Base-by-base conservation (phyloP, 2,797 vertebrate species). In the Falco rusticolus region DNA sequence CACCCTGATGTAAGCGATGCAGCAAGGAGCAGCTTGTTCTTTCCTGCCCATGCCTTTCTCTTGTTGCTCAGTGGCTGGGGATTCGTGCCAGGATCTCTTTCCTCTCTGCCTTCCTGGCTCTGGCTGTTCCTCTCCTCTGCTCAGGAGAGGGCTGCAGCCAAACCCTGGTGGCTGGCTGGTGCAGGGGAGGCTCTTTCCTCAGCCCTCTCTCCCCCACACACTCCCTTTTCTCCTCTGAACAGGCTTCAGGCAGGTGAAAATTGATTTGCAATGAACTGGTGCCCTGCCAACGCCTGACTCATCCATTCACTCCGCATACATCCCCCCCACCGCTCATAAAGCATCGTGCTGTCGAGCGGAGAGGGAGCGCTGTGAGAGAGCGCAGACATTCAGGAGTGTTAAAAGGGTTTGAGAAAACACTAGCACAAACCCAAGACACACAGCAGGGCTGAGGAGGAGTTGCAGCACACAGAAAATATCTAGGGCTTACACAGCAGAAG, bases 221-320 rank as follows among this genome's bases (percentile, higher is more conserved):
- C 69, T 87, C 80, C n/a, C 48, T 39, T 4, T 51, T 54, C 93
- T 77, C 87, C 84, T 88, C 77, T 5, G 8, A 61, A 11, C 50
- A 16, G 72, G 66, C 89, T 93, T 43, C 85, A 66, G 91, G 66
- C 94, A 95, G 95, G 94, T 95, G 93, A 94, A 53, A 96, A 96
- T 91, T 92, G 93, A 90, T 94, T 95, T 89, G 88, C 90, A 50
- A 53, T 47, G 89, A 96, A 65, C 69, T 34, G 63, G 66, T 96
- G 96, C 88, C 91, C 95, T 94, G 91, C 90, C 94, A 94, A 34
- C 0, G 5, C 89, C 87, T 94, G 95, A 94, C 85, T 96, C 96
- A 95, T 82, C 82, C 92, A 48, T 87, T 45, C 94, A 25, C 37
- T 41, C 53, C 7, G 0, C 69, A 25, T 13, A 11, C 63, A 41